Conservation (phyloP, 37 sponge, comb jelly and placozoan species). For the Spongia lamella region DNA sequence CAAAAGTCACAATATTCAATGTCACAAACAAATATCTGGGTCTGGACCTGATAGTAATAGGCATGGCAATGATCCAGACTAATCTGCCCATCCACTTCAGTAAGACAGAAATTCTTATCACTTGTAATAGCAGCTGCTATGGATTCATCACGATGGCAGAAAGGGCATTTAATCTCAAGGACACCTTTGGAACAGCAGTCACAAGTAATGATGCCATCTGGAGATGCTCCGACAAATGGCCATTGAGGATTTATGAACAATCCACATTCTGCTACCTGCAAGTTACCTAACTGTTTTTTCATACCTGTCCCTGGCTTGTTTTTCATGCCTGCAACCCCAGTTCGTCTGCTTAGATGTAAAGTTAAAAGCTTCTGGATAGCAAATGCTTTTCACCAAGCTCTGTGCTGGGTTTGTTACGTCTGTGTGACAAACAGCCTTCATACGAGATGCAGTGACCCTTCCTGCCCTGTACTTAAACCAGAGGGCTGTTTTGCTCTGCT, state of each 20-base stretch:
- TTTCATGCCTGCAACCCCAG: conserved; percentile 64
- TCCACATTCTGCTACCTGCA: conserved; percentile 8
- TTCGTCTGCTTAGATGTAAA: conserved; percentile 41
- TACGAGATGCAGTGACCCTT: too few relatives aligned
- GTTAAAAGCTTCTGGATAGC: too few relatives aligned
- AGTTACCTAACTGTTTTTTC: background rate
- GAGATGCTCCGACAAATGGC: too few relatives aligned
- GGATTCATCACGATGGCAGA: too few relatives aligned
- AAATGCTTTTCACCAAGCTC: conserved; percentile 45
- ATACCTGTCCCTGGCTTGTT: conserved; percentile 6
- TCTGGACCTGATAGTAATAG: conserved; percentile 42
- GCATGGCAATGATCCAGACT: background rate
- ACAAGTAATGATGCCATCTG: conserved; percentile 43
- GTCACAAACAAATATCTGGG: too few relatives aligned
- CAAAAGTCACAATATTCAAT: too few relatives aligned
- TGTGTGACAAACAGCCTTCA: conserved; percentile 45
- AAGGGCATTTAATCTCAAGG: conserved; percentile 31
- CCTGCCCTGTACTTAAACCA: conserved; percentile 62
- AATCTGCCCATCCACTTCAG: background rate
- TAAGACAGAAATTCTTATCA: background rate
- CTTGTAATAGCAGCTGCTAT: conserved; percentile 4
- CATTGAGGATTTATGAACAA: conserved; percentile 33
- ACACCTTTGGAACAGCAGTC: conserved; percentile 57
- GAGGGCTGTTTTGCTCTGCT: conserved; percentile 31
- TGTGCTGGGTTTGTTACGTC: conserved; percentile 36